Base-by-base conservation (phyloP, 2,888 invertebrate genomes). In the Phyllotreta striolata region DNA sequence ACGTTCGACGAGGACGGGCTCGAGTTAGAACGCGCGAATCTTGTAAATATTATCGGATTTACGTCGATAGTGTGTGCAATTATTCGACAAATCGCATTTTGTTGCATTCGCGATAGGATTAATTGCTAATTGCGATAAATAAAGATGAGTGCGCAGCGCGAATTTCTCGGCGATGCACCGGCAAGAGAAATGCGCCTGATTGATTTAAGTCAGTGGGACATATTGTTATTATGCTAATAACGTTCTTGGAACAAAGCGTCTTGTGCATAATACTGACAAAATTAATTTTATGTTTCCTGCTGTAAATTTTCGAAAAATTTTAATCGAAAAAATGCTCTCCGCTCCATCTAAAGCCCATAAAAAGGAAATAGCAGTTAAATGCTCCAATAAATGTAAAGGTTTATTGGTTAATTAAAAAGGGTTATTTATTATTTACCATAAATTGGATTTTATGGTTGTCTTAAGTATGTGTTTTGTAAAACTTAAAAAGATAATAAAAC, bases 1-100 rank as follows among this genome's bases (percentile, higher is more conserved):
- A 35, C 35, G 24, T 24, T 49, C 12, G 8, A 52, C 13, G 13
- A 38, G 39, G 35, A 52, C 6, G 10, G 52, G 51, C 13, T 34
- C 44, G 46, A 51, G 34, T 44, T 8, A 12, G 12, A 10, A 12
- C 37, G n/a, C 10, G 39, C 5, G 12, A 40, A 47, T 49, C 59
- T 65, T 65, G 55, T 65, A 62, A 65, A 65, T 61, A 62, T 65
- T 65, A 57, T 57, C 55, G 54, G 10, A 52, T 38, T 52, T 12
- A 35, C 8, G 7, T 14, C 47, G 49, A 52, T 58, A 59, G 41
- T 59, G 52, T 51, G 35, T 52, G 52, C 51, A 51, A 35, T 51
- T 51, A 24, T 12, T 6, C 14, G 14, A 47, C 24, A 34, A 47
- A 47, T 9, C 47, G 47, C 14, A 47, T 47, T 47, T 47, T 24